Evolutionary conservation across 2,888 invertebrate genomes (phyloP).

Genomic region (Beris morrisii): DNA sequence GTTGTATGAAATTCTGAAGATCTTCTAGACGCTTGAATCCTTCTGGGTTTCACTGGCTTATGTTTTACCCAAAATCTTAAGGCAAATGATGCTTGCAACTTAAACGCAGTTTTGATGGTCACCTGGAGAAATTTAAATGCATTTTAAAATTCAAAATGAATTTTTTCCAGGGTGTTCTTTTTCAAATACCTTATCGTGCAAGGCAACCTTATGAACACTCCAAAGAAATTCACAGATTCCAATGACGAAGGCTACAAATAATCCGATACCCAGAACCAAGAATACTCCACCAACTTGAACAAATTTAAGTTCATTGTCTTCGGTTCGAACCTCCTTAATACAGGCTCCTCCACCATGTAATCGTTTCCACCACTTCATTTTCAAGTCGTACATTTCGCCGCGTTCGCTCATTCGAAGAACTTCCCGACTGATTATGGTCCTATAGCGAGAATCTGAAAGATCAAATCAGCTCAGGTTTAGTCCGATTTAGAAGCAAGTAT

Average conservation of each 20-base stretch:
- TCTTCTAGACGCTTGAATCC: not conserved
- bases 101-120: conserved; percentile 68
- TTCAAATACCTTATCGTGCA: conserved; percentile 69
- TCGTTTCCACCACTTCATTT: conserved; percentile 91
- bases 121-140: conserved; percentile 58
- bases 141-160: conserved; percentile 40
- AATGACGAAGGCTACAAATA: conserved; percentile 69
- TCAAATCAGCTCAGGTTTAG: not conserved
- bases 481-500: conserved; percentile 10
- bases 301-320: conserved; percentile 52
- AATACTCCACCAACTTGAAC: conserved; percentile 90
- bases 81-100: conserved; percentile 71
- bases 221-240: conserved; percentile 83
- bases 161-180: not conserved
- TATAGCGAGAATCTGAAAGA: conserved; percentile 70
- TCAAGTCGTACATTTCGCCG: conserved; percentile 76
- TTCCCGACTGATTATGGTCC: conserved; percentile 81
- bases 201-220: conserved; percentile 77
- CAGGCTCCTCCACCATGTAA: conserved; percentile 59
- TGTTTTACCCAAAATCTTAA: conserved; percentile 72
- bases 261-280: conserved; percentile 77
- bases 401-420: conserved; percentile 89
- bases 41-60: conserved; percentile 64
- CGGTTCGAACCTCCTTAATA: conserved; percentile 44
- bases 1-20: not conserved